Evolutionary conservation across 2,888 invertebrate genomes (phyloP), one percentile per base, ranked within the genome.

Genomic region (Polydrusus tereticollis): DNA sequence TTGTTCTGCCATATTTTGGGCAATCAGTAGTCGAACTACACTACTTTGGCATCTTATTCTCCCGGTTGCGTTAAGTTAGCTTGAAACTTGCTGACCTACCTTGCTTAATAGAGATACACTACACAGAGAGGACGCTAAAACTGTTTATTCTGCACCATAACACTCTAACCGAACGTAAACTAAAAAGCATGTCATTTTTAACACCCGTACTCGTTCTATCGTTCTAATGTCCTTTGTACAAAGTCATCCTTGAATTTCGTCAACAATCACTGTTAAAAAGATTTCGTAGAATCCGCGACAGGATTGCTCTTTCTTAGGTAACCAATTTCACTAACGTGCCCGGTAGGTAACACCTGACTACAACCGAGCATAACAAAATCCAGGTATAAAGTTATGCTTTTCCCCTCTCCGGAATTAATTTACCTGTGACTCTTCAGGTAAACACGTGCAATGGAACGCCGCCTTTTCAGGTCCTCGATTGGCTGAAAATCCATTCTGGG

Each of bases 261-360:
- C n/a, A n/a, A n/a, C n/a, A n/a, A n/a, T n/a, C n/a, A n/a, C 50
- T 52, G 12, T n/a, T 8, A 47, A 50, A 47, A 33, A 47, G 20
- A 64, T 50, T 52, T 52, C 50, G 63, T 64, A 52, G 36, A 52
- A 21, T 20, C 16, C 47, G 14, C 36, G 50, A 1, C 20, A 60
- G 60, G 60, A 45, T 26, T n/a, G 7, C 7, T 45, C 16, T 50
- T 26, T 21, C n/a, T n/a, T 33, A 36, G 58, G 57, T 21, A 26
- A 36, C 23, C 23, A 57, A 45, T 47, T 64, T 69, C 68, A 73
- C 73, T 69, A 64, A 64, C 60, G 45, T 71, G 72, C 69, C 69
- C 65, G 72, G 70, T 72, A 77, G 76, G 78, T 77, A 73, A 79
- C 80, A 82, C 82, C 80, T 82, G 80, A 82, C 82, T 82, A 80